Evolutionary conservation across 2,888 invertebrate genomes (phyloP), one percentile per base, ranked within the genome.

Genomic region (Caenorhabditis zanzibari): DNA sequence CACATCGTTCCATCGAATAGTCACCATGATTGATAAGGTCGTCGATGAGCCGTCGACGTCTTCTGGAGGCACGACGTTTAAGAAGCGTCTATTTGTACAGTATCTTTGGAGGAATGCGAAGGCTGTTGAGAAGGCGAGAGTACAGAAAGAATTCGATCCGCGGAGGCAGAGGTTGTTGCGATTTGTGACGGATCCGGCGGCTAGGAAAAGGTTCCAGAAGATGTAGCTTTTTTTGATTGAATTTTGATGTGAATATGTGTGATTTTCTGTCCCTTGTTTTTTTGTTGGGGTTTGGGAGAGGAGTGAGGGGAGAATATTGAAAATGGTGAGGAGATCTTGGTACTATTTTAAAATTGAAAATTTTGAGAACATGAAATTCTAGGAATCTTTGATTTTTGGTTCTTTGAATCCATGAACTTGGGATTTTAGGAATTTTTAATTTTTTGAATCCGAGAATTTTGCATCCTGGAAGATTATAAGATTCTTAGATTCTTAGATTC

Each of bases 41-140:
- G 76, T 82, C 38, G 87, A 82, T 52, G 87, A 85, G 41, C 88
- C 89, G 19, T 82, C 82, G 35, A 79, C 72, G 16, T 63, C 82
- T 3, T 59, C 72, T 9, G 82, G 79, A 4, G 74, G 73, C 47
- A 79, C 73, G 5, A 85, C 86, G 24, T 92, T 92, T 82, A 89
- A 90, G 68, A 90, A 89, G 66, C 87, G 92, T 14, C 84, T 92
- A 10, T 92, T 92, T 64, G 92, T 92, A 35, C 92, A 92, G 76
- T 92, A 92, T 68, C 81, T 92, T 10, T 92, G 92, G 92, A 82
- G 92, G 41, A 92, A 92, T 75, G 91, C 92, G 49, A 92, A 92
- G 81, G 86, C 91, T 0, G 86, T 86, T 22, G 92, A 92, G 73
- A 92, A 92, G 85, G 89, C 88, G 35, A 84, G 92, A 9, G 92